Evolutionary conservation across 53 echinoderm and acorn worm species (phyloP).

Genomic region (Stichopus horrens): DNA sequence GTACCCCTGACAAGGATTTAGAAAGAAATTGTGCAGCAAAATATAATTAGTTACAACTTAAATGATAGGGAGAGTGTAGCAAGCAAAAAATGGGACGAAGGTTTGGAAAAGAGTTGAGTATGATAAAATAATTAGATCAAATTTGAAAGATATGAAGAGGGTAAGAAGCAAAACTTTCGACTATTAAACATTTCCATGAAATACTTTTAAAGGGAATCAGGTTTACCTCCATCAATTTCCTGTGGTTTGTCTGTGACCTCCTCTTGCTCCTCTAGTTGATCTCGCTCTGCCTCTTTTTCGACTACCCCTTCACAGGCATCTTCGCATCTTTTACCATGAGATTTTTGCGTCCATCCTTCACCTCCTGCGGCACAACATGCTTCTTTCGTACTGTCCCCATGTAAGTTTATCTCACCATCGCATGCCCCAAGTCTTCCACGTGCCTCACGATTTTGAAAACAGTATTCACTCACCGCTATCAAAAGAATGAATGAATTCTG

Average conservation of each 20-base stretch:
- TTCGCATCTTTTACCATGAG: not conserved
- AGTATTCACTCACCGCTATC: not conserved
- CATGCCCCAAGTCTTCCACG: not conserved
- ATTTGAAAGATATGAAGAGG: no score
- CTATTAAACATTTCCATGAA: no score
- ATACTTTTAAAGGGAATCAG: not conserved
- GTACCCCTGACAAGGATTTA: no score
- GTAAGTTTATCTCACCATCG: not conserved
- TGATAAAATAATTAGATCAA: no score
- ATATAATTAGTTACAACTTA: no score
- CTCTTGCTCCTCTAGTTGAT: not conserved
- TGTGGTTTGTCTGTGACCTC: not conserved
- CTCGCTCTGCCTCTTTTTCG: not conserved
- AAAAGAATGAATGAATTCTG: no score
- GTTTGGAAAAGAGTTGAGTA: no score
- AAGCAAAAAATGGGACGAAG: no score
- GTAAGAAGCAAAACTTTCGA: no score
- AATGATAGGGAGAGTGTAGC: no score
- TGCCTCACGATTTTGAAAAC: not conserved
- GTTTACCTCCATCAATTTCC: not conserved
- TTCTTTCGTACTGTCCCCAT: not conserved
- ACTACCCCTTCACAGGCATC: not conserved
- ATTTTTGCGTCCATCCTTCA: not conserved
- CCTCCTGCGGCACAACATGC: slow-evolving; percentile 14
- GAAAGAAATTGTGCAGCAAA: no score